These are phyloP conservation scores for Ophiodon elongatus DNA, from an alignment of 2,113 vertebrate species.

Conservation along the genomic window DNA sequence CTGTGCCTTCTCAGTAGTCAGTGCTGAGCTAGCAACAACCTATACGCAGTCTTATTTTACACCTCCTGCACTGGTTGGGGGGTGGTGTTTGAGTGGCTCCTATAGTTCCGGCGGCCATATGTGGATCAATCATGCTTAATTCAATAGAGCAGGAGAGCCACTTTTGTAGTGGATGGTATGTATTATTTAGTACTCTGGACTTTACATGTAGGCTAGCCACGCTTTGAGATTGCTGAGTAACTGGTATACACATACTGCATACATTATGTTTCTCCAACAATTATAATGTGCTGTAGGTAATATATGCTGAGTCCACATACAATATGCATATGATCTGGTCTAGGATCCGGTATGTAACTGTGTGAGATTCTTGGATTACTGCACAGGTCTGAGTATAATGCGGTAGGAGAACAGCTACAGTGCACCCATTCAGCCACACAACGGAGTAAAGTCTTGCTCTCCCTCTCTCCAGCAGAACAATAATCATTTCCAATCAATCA, in stretches of 20 bases:
- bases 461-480: constrained; percentile 8
- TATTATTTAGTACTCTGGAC: constrained; percentile 73
- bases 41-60: constrained; percentile 53
- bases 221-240: constrained; percentile 45
- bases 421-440: constrained; percentile 13
- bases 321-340: constrained; percentile 13
- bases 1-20: constrained; percentile 51
- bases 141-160: constrained; percentile 58
- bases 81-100: constrained; percentile 53
- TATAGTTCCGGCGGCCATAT: constrained; percentile 50
- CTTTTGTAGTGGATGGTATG: constrained; percentile 60
- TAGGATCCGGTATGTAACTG: background rate
- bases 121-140: constrained; percentile 78
- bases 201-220: constrained; percentile 40
- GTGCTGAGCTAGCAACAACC: constrained; percentile 44
- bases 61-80: constrained; percentile 38
- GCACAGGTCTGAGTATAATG: constrained; percentile 13
- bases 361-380: constrained; percentile 29
- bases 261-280: constrained; percentile 19
- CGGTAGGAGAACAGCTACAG: constrained; percentile 17
- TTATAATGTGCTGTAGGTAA: constrained; percentile 8
- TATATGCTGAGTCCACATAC: constrained; percentile 17
- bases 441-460: constrained; percentile 23
- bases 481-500: constrained; percentile 31
- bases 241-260: constrained; percentile 30